Base-by-base conservation (phyloP, 2,113 vertebrate genomes). In the Pipra filicauda region DNA sequence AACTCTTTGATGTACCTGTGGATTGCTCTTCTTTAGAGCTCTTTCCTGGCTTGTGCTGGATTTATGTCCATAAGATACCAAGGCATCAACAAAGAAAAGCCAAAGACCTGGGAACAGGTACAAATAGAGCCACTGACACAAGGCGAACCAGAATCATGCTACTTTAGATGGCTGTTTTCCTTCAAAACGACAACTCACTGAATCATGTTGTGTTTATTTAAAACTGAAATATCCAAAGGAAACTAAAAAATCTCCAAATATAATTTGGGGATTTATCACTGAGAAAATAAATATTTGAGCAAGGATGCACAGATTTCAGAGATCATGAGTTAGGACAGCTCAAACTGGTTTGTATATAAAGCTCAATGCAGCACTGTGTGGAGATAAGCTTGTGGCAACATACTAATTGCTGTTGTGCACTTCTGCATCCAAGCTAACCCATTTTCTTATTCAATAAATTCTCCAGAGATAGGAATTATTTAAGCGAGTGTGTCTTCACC, bases 1-100 rank as follows among this genome's bases (percentile, higher is more conserved):
- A 55, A 3, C 5, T 52, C 9, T 71, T 54, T 1, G 0, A 35
- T 65, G 1, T 41, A 11, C 3, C 3, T 55, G 33, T 33, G 41
- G 14, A 39, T 65, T 90, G 2, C 11, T 85, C 24, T 37, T 37
- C 37, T 37, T 37, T 37, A 37, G 37, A 37, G 9, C 6, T 4
- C 3, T 74, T 77, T 67, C 10, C 52, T 51, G 23, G 13, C 4
- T 59, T 80, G 7, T 57, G 27, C 12, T 57, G 49, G 52, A 55
- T 65, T 66, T 55, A 19, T 10, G 9, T 48, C 37, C 33, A 16
- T 48, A 14, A 48, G 44, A 95, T 93, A 79, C 5, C 5, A 64
- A 84, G 5, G 4, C 5, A 88, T n/a, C 15, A 72, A 14, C 3
- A 70, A 62, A 16, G 6, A 8, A n/a, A 72, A 75, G 6, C 12